Conservation (phyloP, 2,797 vertebrate species). For the Myotis myotis region DNA sequence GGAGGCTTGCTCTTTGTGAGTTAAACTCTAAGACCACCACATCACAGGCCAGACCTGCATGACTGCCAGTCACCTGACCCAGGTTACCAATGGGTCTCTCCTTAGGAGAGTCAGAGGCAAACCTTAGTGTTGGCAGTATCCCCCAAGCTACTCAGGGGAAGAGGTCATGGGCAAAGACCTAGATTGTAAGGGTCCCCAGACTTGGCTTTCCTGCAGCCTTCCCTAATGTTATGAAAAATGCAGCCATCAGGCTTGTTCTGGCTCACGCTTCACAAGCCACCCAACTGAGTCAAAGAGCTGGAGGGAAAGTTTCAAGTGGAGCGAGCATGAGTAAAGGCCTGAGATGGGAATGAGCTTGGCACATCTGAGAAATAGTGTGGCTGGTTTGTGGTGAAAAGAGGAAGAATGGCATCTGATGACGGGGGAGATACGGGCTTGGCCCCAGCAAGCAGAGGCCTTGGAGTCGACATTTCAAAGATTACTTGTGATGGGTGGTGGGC, state of each 20-base stretch:
- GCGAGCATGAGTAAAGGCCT: neutral
- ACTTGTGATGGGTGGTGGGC: neutral
- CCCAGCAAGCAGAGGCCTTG: neutral
- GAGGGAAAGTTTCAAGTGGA: neutral
- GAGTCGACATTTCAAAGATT: constrained; percentile 5
- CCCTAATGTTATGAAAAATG: neutral
- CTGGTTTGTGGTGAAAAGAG: neutral
- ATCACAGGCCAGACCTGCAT: neutral
- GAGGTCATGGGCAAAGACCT: neutral
- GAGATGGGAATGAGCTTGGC: neutral
- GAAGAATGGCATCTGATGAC: neutral
- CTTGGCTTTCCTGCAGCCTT: neutral
- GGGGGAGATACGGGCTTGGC: neutral
- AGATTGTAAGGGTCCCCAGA: fast-evolving
- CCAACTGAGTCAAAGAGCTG: neutral
- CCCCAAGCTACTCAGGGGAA: neutral
- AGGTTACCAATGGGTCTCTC: neutral
- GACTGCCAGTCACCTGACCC: neutral
- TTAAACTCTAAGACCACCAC: neutral
- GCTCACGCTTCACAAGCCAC: neutral
- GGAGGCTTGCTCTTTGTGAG: neutral
- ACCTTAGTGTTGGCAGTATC: neutral
- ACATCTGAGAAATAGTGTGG: neutral
- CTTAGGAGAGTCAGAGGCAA: neutral
- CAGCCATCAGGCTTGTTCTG: neutral